Percentiles rank a stretch among this genome's conserved stretches.
Evolutionary conservation across 2,797 vertebrate genomes (phyloP).

Genomic region (Orestias chungarensis): DNA sequence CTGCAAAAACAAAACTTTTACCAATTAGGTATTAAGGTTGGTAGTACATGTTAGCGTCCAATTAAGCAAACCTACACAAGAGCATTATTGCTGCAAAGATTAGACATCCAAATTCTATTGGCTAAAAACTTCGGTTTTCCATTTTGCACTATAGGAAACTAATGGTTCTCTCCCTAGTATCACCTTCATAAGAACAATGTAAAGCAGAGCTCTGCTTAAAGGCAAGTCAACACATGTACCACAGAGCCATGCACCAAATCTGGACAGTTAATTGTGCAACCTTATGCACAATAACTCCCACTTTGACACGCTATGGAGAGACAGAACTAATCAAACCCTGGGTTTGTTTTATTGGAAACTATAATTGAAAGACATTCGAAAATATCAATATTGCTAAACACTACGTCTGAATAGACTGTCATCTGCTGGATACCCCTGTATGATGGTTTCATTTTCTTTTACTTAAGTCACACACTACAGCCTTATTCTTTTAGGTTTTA

Average conservation of each 20-base stretch:
- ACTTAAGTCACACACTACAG: neutral
- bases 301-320: neutral
- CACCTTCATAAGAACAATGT: neutral
- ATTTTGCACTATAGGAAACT: neutral
- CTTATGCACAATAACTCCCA: neutral
- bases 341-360: too few species aligned
- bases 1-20: constrained; percentile 8
- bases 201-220: neutral
- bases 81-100: neutral
- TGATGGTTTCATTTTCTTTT: neutral
- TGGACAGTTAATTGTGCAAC: neutral
- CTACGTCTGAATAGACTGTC: neutral
- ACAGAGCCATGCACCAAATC: neutral
- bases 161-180: neutral
- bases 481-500: neutral
- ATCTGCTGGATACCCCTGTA: neutral
- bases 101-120: neutral
- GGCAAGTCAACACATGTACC: neutral
- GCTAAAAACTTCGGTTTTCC: too few species aligned
- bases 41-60: neutral
- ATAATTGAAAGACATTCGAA: too few species aligned
- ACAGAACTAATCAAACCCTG: too few species aligned
- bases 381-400: neutral
- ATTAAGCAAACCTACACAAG: neutral
- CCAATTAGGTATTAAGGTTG: neutral